Percentiles rank a stretch among this genome's conserved stretches.
phyloP scores from a whole-genome alignment of 2,888 invertebrate species.

The Xylota sylvarum region DNA sequence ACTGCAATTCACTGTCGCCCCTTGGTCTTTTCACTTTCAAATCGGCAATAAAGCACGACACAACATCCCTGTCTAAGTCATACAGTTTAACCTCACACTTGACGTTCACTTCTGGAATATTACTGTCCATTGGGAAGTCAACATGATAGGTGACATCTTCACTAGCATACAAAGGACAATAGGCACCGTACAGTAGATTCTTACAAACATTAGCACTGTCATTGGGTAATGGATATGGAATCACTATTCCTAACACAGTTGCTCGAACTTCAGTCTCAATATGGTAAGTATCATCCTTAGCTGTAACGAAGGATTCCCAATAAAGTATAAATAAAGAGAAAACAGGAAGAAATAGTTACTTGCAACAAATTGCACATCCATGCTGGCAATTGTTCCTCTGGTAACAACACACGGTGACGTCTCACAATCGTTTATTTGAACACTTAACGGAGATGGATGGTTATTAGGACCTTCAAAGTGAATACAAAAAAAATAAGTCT shows the following conservation, averaged over 20 bases:
- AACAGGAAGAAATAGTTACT: slow-evolving; percentile 58
- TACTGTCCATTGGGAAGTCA: slow-evolving; percentile 79
- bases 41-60: slow-evolving; percentile 78
- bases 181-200: slow-evolving; percentile 81
- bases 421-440: slow-evolving; percentile 80
- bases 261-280: slow-evolving; percentile 78
- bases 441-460: slow-evolving; percentile 79
- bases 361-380: slow-evolving; percentile 82
- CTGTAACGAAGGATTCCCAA: slow-evolving; percentile 3
- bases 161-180: slow-evolving; percentile 82
- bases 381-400: slow-evolving; percentile 78
- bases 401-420: slow-evolving; percentile 80
- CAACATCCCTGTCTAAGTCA: slow-evolving; percentile 78
- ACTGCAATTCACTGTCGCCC: neutral
- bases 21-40: slow-evolving; percentile 42
- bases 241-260: slow-evolving; percentile 76
- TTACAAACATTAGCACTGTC: slow-evolving; percentile 81
- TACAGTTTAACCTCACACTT: slow-evolving; percentile 80
- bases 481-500: too few species aligned
- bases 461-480: slow-evolving; percentile 78
- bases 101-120: slow-evolving; percentile 81
- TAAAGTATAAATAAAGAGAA: neutral
- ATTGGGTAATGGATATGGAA: slow-evolving; percentile 78
- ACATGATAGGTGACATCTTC: slow-evolving; percentile 83
- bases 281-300: slow-evolving; percentile 38